Evolutionary conservation across 1,140 invertebrate genomes (phyloP).

Genomic region (Atta texana): DNA sequence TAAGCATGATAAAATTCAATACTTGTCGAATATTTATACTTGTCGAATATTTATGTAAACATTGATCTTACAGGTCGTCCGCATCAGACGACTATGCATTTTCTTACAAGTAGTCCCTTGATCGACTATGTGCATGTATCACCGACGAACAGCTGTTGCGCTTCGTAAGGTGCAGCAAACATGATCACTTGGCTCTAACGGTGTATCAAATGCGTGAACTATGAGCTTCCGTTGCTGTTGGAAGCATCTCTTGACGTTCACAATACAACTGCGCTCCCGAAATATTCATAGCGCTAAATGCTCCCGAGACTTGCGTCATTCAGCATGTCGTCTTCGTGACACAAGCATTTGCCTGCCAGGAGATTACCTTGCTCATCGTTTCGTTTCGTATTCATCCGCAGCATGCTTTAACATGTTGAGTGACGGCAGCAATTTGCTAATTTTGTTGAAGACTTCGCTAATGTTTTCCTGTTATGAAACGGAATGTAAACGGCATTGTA

Average conservation of each 20-base stretch:
- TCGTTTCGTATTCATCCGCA: constrained; percentile 50
- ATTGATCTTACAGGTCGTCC: neutral
- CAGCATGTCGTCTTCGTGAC: constrained; percentile 53
- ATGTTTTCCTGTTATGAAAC: constrained; percentile 38
- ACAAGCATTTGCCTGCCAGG: constrained; percentile 49
- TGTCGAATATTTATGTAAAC: neutral
- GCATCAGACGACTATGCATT: neutral
- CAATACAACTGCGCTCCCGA: constrained; percentile 47
- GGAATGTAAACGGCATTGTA: constrained; percentile 20
- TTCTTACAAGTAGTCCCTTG: constrained; percentile 41
- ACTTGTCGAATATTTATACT: neutral
- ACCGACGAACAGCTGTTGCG: constrained; percentile 54
- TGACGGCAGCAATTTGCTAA: constrained; percentile 63
- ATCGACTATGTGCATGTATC: constrained; percentile 28
- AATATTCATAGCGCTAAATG: constrained; percentile 61
- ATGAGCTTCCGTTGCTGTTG: constrained; percentile 35
- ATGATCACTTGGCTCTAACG: constrained; percentile 56
- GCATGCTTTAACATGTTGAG: constrained; percentile 45
- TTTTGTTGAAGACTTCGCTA: constrained; percentile 45
- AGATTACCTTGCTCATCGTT: constrained; percentile 59
- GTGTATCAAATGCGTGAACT: constrained; percentile 52
- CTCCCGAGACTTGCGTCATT: constrained; percentile 57
- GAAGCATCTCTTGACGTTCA: constrained; percentile 39
- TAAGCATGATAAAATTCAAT: neutral
- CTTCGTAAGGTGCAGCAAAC: constrained; percentile 42